Evolutionary conservation across 2,797 vertebrate species (phyloP).

Genomic region (Rhinella marina): DNA sequence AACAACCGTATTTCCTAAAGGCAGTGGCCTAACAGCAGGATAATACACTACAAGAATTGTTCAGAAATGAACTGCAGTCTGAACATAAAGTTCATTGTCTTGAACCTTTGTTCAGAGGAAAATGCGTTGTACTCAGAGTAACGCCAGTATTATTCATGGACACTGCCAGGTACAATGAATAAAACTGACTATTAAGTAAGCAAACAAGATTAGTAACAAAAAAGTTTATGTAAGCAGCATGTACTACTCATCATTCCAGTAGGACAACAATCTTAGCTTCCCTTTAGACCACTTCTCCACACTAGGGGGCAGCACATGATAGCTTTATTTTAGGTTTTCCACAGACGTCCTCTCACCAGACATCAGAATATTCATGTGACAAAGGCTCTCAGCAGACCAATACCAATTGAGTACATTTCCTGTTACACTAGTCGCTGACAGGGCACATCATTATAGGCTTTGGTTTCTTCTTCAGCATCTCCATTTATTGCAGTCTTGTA

Average conservation of each 20-base stretch:
- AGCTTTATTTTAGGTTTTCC: not conserved
- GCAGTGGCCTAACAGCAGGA: too few species aligned
- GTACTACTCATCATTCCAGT: not conserved
- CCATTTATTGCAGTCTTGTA: not conserved
- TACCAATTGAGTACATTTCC: constrained; percentile 1
- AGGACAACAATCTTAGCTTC: not conserved
- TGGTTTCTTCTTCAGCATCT: not conserved
- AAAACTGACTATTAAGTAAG: not conserved
- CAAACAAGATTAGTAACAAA: not conserved
- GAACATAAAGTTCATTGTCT: too few species aligned
- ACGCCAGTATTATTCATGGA: too few species aligned
- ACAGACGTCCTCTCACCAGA: not conserved
- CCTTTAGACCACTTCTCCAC: not conserved
- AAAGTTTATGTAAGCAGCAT: not conserved
- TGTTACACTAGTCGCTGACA: constrained; percentile 15
- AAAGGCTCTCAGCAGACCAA: not conserved
- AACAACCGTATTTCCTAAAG: too few species aligned
- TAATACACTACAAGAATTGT: too few species aligned
- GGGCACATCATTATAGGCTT: constrained; percentile 23
- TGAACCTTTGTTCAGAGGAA: not conserved
- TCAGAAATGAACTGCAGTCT: too few species aligned
- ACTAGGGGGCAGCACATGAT: constrained; percentile 41
- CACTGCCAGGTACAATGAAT: not conserved
- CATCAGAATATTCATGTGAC: constrained; percentile 40
- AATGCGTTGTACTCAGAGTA: not conserved